Evolutionary conservation across 2,113 vertebrate genomes (phyloP).

Genomic region (Furnarius figulus): DNA sequence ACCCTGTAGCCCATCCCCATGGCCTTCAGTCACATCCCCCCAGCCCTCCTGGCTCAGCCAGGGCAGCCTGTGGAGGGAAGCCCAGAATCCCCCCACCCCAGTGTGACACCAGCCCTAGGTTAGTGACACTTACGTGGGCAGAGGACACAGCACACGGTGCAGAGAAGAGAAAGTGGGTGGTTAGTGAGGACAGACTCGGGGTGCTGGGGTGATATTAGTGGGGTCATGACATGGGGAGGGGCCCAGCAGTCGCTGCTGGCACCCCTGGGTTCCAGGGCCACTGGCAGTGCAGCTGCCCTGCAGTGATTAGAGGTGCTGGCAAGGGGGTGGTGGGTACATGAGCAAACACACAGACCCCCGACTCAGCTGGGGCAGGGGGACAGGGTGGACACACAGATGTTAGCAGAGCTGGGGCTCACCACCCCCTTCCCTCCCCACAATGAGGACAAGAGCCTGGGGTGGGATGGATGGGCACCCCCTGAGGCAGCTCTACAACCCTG

Average conservation of each 20-base stretch:
- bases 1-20: rapidly evolving
- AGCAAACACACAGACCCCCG: rapidly evolving
- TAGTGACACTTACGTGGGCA: constrained; percentile 55
- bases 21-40: neutral
- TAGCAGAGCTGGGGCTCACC: neutral
- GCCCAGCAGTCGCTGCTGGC: too few species aligned
- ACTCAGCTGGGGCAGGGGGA: rapidly evolving
- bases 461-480: neutral
- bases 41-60: neutral
- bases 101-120: neutral
- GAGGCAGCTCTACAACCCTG: rapidly evolving
- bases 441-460: neutral
- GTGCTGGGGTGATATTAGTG: neutral
- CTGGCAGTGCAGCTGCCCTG: neutral
- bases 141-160: neutral
- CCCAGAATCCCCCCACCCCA: neutral
- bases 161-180: constrained; percentile 24
- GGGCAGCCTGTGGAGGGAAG: rapidly evolving
- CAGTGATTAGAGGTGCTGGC: neutral
- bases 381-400: neutral
- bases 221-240: neutral
- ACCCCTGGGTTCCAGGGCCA: neutral
- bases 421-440: neutral
- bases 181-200: neutral
- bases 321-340: neutral